Evolutionary conservation across 2,888 invertebrate genomes (phyloP).

Genomic region (Helleia helle): DNA sequence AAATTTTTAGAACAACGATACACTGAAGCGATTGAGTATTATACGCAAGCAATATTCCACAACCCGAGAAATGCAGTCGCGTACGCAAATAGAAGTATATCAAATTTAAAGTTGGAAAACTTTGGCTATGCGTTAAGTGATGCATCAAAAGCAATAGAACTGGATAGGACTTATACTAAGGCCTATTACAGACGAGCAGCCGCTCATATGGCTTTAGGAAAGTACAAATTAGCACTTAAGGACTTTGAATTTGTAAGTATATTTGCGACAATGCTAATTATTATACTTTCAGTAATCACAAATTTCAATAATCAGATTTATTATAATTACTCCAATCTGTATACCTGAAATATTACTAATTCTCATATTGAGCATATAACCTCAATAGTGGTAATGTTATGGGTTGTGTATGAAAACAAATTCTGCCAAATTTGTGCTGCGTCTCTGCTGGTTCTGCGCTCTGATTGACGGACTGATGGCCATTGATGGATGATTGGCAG

Average conservation of each 20-base stretch:
- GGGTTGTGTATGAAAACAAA: too few relatives aligned
- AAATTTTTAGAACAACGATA: slow-evolving; percentile 87
- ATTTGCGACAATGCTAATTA: too few relatives aligned
- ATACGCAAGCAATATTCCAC: slow-evolving; percentile 89
- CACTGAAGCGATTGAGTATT: slow-evolving; percentile 89
- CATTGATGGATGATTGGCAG: too few relatives aligned
- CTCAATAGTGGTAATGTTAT: too few relatives aligned
- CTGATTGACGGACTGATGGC: too few relatives aligned
- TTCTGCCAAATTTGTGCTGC: too few relatives aligned
- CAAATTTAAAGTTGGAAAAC: slow-evolving; percentile 93
- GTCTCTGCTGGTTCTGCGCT: too few relatives aligned
- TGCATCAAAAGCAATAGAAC: slow-evolving; percentile 91
- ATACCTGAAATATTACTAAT: too few relatives aligned
- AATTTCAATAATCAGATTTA: too few relatives aligned
- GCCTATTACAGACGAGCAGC: slow-evolving; percentile 98
- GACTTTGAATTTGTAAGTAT: slow-evolving; percentile 95
- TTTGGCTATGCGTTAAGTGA: slow-evolving; percentile 96
- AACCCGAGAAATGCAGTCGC: slow-evolving; percentile 90
- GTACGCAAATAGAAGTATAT: slow-evolving; percentile 96
- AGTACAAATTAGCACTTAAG: slow-evolving; percentile 95
- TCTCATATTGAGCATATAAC: too few relatives aligned
- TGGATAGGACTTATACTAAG: slow-evolving; percentile 93
- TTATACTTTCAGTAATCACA: too few relatives aligned
- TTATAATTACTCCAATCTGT: too few relatives aligned
- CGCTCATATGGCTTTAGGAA: slow-evolving; percentile 97